Percentiles rank a stretch among this genome's conserved stretches.
phyloP scores from a whole-genome alignment of 1,140 invertebrate species.

The Helicoverpa armigera region DNA sequence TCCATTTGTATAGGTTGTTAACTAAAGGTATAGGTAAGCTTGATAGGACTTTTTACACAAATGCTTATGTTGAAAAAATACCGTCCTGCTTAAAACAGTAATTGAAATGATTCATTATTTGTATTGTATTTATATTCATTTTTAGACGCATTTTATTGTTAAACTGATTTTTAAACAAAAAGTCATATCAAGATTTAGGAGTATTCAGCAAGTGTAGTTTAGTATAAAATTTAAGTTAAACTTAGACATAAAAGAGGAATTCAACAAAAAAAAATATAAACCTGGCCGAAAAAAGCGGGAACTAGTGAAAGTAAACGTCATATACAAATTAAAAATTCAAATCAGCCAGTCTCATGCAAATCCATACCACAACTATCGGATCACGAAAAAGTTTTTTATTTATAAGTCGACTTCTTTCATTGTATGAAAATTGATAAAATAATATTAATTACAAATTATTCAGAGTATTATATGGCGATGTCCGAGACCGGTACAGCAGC shows the following conservation, averaged over 20 bases:
- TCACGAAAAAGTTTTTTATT: conserved; percentile 3
- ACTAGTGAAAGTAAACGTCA: background rate
- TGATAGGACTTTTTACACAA: no score
- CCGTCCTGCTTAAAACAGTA: no score
- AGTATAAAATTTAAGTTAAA: background rate
- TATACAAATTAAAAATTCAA: conserved; percentile 10
- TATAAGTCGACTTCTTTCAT: background rate
- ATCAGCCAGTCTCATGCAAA: background rate
- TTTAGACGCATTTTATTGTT: no score
- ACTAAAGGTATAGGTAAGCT: no score
- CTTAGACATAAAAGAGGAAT: no score
- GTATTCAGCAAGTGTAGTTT: background rate
- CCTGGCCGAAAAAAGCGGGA: background rate
- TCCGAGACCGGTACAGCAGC: conserved; percentile 73
- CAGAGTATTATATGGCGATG: conserved; percentile 24
- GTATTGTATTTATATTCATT: no score
- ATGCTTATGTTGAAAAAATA: no score
- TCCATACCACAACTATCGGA: background rate
- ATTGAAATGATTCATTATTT: no score
- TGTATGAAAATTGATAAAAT: conserved; percentile 37
- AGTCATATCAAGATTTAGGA: no score
- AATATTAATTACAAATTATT: conserved; percentile 38
- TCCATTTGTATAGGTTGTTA: no score
- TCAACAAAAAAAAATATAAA: background rate
- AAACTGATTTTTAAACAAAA: no score